phyloP scores from a whole-genome alignment of 2,113 vertebrate genomes.

The Tichodroma muraria region DNA sequence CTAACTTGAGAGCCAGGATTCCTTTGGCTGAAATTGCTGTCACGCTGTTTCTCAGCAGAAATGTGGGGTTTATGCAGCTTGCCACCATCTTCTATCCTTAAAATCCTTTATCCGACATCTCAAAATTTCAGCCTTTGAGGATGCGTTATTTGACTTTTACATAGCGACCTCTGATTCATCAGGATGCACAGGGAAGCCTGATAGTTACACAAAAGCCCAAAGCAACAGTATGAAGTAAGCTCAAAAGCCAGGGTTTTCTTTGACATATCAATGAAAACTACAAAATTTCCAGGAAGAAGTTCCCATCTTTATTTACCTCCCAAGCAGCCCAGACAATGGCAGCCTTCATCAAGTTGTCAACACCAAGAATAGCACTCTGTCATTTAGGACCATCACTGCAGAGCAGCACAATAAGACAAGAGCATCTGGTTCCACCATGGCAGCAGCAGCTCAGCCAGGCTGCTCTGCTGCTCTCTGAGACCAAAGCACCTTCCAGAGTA shows the following conservation, averaged over 20 bases:
- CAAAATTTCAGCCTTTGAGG: neutral
- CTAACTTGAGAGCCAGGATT: neutral
- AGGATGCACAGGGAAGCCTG: neutral
- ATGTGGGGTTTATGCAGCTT: neutral
- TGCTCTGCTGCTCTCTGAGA: neutral
- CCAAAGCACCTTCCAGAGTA: neutral
- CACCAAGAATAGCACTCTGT: neutral
- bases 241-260: neutral
- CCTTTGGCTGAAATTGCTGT: neutral
- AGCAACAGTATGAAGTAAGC: neutral
- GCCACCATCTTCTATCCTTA: neutral
- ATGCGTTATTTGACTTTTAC: neutral
- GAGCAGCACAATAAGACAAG: neutral
- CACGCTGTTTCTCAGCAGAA: neutral
- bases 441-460: neutral
- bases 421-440: fast-evolving
- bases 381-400: neutral
- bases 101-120: neutral
- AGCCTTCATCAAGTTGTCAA: neutral
- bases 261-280: neutral
- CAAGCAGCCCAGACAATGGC: neutral
- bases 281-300: neutral
- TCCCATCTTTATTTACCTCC: neutral
- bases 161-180: neutral
- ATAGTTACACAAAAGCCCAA: neutral